Evolutionary conservation across 1,140 invertebrate species (phyloP), one percentile per base, ranked within the genome.

Genomic region (Trichomalopsis sarcophagae): DNA sequence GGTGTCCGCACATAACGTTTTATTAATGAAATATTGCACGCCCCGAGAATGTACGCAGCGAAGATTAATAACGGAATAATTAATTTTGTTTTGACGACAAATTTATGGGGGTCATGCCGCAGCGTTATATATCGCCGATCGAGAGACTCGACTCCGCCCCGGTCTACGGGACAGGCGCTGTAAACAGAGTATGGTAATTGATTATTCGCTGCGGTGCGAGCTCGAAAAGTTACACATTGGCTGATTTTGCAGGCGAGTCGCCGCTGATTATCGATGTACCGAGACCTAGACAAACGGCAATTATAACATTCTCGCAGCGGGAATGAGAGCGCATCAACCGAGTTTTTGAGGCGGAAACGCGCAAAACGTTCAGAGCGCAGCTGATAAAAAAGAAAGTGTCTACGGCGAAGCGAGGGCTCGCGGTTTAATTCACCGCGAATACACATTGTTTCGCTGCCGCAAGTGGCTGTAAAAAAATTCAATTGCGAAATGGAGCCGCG

Each of bases 1-100:
- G n/a, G 55, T 62, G 71, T 33, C 40, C 40, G 27, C 27, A 10
- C n/a, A 76, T 68, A 30, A 50, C 73, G 27, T 83, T 83, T 83
- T 83, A 66, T 73, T 83, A 77, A 83, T 77, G 81, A 76, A 75
- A 83, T 68, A 83, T 66, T 76, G 50, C 44, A 21, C n/a, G 6
- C 40, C 33, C 33, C 13, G 33, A 6, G 33, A 9, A 55, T 69
- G 27, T 36, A 50, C 2, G 30, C 9, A 14, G 55, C 50, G 33
- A 76, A 76, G 81, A 83, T 83, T 83, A 68, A 83, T 83, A 83
- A 66, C 81, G 50, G 50, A 76, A 83, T 83, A 83, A 83, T 76
- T 83, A 62, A 76, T 40, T 75, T 75, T 68, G 74, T 76, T 83
- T 83, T 76, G 47, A 76, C 44, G 27, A 83, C 73, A 83, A 83